Evolutionary conservation across 2,113 vertebrate genomes (phyloP).

Genomic region (Lagenorhynchus albirostris): DNA sequence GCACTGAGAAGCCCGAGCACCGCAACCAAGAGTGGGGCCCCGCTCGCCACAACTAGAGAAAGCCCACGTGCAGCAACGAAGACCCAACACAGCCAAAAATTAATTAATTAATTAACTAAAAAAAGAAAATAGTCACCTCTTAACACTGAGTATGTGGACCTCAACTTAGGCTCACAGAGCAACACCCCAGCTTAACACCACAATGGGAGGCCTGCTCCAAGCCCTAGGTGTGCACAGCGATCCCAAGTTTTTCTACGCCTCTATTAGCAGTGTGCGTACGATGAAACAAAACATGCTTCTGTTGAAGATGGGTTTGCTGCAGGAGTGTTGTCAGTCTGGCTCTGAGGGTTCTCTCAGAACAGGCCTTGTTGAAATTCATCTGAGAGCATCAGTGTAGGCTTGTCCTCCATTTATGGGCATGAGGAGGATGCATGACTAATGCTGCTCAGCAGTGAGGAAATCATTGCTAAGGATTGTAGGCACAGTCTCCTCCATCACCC

Average conservation of each 20-base stretch:
- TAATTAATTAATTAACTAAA: too few species aligned
- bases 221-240: background rate
- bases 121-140: background rate
- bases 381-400: conserved; percentile 51
- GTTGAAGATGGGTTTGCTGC: conserved; percentile 44
- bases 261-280: background rate
- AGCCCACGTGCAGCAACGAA: too few species aligned
- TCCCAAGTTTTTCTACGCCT: background rate
- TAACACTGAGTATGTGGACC: background rate
- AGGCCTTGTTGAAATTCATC: conserved; percentile 48
- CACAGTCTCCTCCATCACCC: background rate
- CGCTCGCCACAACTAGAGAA: too few species aligned
- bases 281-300: conserved; percentile 59
- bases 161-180: background rate
- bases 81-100: too few species aligned
- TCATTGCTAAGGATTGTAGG: conserved; percentile 46
- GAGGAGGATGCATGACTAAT: conserved; percentile 69
- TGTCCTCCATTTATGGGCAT: conserved; percentile 64
- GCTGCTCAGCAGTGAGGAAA: conserved; percentile 38
- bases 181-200: background rate
- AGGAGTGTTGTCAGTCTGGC: conserved; percentile 62
- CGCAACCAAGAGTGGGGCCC: too few species aligned
- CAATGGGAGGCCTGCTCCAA: background rate
- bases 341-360: conserved; percentile 28
- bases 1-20: too few species aligned